A percentile compares a stretch with the other conserved stretches of the same genome.
Conservation (phyloP, 2,888 invertebrate genomes). For the Nemurella pictetii region DNA sequence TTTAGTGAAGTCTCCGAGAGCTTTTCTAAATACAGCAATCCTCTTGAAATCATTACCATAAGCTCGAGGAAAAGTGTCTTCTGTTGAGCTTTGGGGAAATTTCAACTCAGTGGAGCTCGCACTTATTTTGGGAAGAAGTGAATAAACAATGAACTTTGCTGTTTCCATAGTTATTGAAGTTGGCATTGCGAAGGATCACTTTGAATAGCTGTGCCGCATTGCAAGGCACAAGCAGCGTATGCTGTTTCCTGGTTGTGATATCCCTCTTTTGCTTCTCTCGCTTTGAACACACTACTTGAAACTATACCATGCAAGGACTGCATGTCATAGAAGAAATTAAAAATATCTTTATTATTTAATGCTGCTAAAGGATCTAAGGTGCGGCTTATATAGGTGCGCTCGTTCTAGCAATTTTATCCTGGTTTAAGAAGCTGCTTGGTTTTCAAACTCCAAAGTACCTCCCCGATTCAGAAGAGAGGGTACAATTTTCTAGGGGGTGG, state of each 20-base stretch:
- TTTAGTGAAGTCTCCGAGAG: slow-evolving; percentile 19
- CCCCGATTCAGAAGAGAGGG: neutral
- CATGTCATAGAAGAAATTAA: too few relatives aligned
- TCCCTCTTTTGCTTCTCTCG: neutral
- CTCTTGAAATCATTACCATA: slow-evolving; percentile 29
- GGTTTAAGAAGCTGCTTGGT: neutral
- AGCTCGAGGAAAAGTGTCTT: slow-evolving; percentile 21
- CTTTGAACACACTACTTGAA: too few relatives aligned
- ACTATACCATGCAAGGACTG: too few relatives aligned
- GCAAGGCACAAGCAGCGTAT: too few relatives aligned
- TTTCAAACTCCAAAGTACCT: neutral
- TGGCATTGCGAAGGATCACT: neutral
- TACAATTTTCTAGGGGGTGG: slow-evolving; percentile 24
- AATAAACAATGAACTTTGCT: slow-evolving; percentile 19
- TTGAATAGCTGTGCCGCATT: neutral
- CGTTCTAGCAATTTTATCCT: neutral
- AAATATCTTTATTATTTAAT: too few relatives aligned
- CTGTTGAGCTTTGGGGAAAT: neutral
- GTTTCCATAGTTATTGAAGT: neutral
- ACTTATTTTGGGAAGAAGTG: slow-evolving; percentile 2
- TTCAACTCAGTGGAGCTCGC: neutral
- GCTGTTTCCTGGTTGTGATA: neutral
- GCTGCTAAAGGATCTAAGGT: too few relatives aligned
- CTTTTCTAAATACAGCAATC: slow-evolving; percentile 29
- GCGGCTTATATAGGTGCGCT: too few relatives aligned